Evolutionary conservation across 2,113 vertebrate species (phyloP), one percentile per base, ranked within the genome.

Genomic region (Gasterosteus nipponicus): DNA sequence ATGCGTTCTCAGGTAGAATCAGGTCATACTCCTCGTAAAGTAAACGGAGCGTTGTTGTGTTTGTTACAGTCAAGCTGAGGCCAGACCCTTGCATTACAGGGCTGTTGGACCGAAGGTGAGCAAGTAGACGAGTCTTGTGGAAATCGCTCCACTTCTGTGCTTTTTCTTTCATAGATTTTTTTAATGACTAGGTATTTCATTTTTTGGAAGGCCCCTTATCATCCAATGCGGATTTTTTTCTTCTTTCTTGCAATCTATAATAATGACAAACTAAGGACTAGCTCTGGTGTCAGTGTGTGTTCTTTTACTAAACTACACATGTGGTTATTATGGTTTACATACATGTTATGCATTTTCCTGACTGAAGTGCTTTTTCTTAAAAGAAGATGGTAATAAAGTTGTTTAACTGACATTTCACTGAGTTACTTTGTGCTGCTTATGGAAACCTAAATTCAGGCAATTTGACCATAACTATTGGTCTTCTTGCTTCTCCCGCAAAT

Each of bases 11-110:
- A 47, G 26, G 22, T 78, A 61, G 53, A 29, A 53, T 56, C 33
- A 58, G 53, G 29, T 73, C 63, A 19, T 10, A 62, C 29, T 61
- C 29, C 11, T 57, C 14, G 57, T 63, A 51, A 51, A 80, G 42
- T 63, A 54, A 70, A 67, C 58, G 7, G 41, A 70, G 61, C 57
- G 12, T 75, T 26, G 51, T 67, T 66, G 22, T 47, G 44, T 73
- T 57, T 31, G n/a, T 46, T 64, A 35, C 64, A 62, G 44, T 57
- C 58, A 53, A 67, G 70, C 47, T 10, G 49, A 61, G 57, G 54
- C 47, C 2, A 29, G 33, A 7, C 31, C 29, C 69, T 73, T 61
- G 26, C 19, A 62, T 60, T 67, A 31, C 38, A 54, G 49, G 42
- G 47, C 15, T 42, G 15, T 61, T 15, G 68, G 47, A 66, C 70